These are phyloP conservation scores for Dexiosoma caninum DNA, from an alignment of 2,888 invertebrate species.

Conservation along the genomic window DNA sequence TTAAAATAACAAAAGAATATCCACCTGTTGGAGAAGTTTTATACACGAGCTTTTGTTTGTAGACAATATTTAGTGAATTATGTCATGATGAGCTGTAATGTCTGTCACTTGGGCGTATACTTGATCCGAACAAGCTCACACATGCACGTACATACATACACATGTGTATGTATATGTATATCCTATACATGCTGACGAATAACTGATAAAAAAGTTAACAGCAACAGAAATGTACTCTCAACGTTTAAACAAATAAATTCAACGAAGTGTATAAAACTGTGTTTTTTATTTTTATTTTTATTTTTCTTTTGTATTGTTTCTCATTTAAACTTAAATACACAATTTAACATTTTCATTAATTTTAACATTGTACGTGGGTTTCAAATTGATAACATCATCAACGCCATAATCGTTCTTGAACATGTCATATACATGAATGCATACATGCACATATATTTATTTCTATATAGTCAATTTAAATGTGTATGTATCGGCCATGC, in stretches of 20 bases:
- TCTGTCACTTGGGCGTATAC: slow-evolving; percentile 13
- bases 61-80: background rate
- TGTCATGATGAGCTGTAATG: background rate
- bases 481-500: too few relatives aligned
- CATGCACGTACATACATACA: background rate
- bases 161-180: too few relatives aligned
- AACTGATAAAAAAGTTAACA: background rate
- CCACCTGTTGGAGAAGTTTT: slow-evolving; percentile 12
- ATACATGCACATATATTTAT: too few relatives aligned
- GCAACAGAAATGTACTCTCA: background rate
- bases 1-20: background rate
- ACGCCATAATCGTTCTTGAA: too few relatives aligned
- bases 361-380: slow-evolving; percentile 13
- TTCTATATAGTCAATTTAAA: too few relatives aligned
- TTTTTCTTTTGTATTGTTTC: background rate
- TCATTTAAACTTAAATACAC: slow-evolving; percentile 12
- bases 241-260: slow-evolving; percentile 6
- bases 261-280: slow-evolving; percentile 24
- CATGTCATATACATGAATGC: too few relatives aligned
- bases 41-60: slow-evolving; percentile 1
- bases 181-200: background rate
- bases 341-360: slow-evolving; percentile 21
- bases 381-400: slow-evolving; percentile 30
- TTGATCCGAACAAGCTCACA: background rate
- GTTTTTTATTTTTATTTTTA: too few relatives aligned